These are phyloP conservation scores for Crocidura indochinensis DNA, from an alignment of 2,797 vertebrate species.

Conservation along the genomic window DNA sequence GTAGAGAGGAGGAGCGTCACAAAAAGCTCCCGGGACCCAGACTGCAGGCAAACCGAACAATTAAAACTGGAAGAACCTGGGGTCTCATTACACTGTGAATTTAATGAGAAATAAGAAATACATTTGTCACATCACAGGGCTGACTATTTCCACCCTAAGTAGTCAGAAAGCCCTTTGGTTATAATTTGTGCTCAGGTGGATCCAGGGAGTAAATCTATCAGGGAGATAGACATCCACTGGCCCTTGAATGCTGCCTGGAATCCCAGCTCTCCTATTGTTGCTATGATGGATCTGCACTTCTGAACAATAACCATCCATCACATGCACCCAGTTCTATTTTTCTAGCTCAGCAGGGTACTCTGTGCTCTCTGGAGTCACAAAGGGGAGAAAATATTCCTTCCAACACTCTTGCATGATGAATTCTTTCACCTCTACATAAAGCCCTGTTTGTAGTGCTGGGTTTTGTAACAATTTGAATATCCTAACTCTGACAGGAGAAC, in stretches of 20 bases:
- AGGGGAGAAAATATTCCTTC: conserved; percentile 57
- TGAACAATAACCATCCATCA: conserved; percentile 63
- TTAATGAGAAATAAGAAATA: conserved; percentile 46
- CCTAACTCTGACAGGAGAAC: background rate
- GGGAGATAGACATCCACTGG: background rate
- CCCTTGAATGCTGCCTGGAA: background rate
- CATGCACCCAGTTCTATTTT: conserved; percentile 56
- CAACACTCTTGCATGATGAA: conserved; percentile 49
- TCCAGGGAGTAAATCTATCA: conserved; percentile 30
- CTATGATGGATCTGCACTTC: conserved; percentile 45
- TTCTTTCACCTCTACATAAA: conserved; percentile 60
- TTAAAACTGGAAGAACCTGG: conserved; percentile 27
- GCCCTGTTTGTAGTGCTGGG: conserved; percentile 4
- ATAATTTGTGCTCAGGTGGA: conserved; percentile 56
- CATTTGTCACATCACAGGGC: background rate
- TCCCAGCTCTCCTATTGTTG: background rate
- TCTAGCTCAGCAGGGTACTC: conserved; percentile 41
- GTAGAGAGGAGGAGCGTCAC: conserved; percentile 55
- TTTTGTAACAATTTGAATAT: conserved; percentile 43
- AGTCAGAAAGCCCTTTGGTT: conserved; percentile 40
- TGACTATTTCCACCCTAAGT: background rate
- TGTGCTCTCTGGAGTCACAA: conserved; percentile 56
- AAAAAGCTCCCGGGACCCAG: conserved; percentile 32
- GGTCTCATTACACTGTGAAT: background rate
- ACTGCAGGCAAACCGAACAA: conserved; percentile 52